Percentiles rank a stretch among this genome's conserved stretches.
Evolutionary conservation across 2,113 vertebrate species (phyloP).

Genomic region (Vombatus ursinus): DNA sequence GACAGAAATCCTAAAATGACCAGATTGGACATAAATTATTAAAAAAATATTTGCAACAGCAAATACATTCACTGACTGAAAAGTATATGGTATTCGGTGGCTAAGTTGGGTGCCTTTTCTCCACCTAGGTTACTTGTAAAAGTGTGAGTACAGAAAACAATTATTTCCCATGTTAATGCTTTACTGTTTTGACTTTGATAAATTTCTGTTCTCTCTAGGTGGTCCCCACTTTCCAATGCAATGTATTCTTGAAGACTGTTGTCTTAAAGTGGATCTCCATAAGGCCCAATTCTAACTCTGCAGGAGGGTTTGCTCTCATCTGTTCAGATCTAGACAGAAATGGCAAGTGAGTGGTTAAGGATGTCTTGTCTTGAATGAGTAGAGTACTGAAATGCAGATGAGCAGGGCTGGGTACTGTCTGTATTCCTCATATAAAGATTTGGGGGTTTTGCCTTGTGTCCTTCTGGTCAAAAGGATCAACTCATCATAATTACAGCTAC

Average conservation of each 20-base stretch:
- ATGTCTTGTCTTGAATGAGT: background rate
- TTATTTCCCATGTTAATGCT: constrained; percentile 18
- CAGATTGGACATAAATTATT: background rate
- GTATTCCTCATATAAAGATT: background rate
- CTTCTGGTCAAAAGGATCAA: background rate
- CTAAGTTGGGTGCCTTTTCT: background rate
- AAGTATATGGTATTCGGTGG: background rate
- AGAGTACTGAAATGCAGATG: background rate
- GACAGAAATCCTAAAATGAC: background rate
- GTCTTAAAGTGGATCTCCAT: constrained; percentile 3
- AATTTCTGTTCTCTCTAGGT: constrained; percentile 5
- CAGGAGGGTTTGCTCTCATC: constrained; percentile 16
- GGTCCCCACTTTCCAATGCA: background rate
- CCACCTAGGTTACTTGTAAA: background rate
- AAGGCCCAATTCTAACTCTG: constrained; percentile 20
- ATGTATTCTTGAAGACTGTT: background rate
- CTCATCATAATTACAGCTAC: background rate
- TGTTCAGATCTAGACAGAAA: constrained; percentile 25
- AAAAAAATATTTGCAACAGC: constrained; percentile 7
- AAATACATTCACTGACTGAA: constrained; percentile 14
- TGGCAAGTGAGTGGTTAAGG: background rate
- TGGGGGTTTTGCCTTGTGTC: background rate
- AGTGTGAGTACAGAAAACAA: background rate
- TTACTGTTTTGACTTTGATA: background rate
- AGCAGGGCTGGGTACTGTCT: background rate